phyloP scores from a whole-genome alignment of 1,140 invertebrate genomes.

The Trachelipus rathkii region DNA sequence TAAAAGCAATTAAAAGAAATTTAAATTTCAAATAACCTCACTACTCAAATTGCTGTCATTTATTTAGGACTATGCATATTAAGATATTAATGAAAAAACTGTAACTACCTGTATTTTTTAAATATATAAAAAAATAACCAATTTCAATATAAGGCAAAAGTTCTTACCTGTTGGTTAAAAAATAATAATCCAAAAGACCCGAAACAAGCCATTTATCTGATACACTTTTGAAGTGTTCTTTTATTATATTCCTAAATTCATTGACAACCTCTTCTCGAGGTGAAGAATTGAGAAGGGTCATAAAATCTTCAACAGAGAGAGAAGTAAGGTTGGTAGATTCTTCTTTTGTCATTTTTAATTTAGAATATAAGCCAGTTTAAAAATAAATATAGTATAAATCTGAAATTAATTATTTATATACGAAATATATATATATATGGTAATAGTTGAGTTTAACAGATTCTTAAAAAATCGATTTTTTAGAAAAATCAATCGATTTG shows the following conservation, averaged over 20 bases:
- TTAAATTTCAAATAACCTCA: neutral
- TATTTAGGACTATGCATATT: neutral
- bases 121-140: neutral
- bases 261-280: neutral
- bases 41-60: neutral
- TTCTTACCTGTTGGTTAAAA: neutral
- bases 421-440: no score
- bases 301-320: neutral
- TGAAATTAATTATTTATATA: no score
- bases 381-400: no score
- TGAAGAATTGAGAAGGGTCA: neutral
- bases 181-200: conserved; percentile 5
- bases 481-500: no score
- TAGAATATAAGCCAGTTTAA: no score
- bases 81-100: neutral
- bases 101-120: neutral
- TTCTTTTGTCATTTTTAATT: neutral
- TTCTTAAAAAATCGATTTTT: no score
- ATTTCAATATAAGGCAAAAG: neutral
- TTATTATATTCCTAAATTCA: neutral
- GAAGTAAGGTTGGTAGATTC: neutral
- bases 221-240: neutral
- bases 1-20: neutral
- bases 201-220: neutral
- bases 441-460: no score